A percentile compares a stretch with the other conserved stretches of the same genome.
Conservation (phyloP, 2,113 vertebrate genomes). For the Stercorarius parasiticus region DNA sequence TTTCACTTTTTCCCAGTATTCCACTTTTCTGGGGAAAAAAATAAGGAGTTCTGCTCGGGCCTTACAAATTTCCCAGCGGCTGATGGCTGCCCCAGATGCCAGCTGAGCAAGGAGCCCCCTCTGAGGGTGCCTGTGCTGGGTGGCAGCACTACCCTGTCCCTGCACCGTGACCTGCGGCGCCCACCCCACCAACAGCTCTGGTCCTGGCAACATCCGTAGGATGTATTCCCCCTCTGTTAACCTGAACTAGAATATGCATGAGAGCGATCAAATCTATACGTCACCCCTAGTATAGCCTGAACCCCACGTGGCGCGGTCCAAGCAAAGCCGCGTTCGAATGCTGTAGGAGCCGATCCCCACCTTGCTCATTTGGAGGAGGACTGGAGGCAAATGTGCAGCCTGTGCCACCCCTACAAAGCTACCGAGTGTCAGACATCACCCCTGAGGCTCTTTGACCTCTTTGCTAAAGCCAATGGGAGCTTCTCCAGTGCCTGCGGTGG, state of each 20-base stretch:
- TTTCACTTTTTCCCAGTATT: neutral
- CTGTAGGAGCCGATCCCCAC: neutral
- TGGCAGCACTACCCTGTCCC: neutral
- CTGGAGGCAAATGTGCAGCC: neutral
- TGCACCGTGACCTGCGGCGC: rapidly evolving
- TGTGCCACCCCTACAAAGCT: neutral
- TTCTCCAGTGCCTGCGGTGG: neutral
- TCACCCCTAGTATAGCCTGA: rapidly evolving
- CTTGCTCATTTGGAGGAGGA: neutral
- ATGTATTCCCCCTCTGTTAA: neutral
- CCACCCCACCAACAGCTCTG: neutral
- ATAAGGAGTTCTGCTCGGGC: neutral
- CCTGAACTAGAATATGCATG: neutral
- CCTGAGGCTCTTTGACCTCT: neutral
- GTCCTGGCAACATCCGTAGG: neutral
- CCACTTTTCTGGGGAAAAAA: neutral
- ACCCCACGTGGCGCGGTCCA: rapidly evolving
- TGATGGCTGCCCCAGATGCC: rapidly evolving
- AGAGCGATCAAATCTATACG: rapidly evolving
- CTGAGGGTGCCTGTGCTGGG: neutral
- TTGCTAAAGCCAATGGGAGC: neutral
- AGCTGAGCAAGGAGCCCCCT: neutral
- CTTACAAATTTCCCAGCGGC: neutral
- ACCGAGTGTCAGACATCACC: neutral
- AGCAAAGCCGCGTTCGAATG: neutral